phyloP scores from a whole-genome alignment of 2,888 invertebrate species.

The Caradrina kadenii region DNA sequence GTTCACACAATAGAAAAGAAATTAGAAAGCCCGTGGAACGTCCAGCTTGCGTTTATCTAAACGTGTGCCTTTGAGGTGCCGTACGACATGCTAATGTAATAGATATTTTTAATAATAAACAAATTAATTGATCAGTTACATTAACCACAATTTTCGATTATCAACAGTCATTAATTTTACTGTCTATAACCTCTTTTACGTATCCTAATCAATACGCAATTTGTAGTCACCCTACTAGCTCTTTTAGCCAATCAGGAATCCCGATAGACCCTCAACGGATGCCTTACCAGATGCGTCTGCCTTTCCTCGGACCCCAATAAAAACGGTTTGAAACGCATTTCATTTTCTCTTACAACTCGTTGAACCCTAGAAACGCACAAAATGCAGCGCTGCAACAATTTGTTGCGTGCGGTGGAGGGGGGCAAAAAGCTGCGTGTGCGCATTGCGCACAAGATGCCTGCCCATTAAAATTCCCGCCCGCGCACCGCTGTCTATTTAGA shows the following conservation, averaged over 20 bases:
- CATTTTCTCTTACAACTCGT: slow-evolving; percentile 66
- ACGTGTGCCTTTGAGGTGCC: too few species aligned
- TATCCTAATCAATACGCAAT: slow-evolving; percentile 15
- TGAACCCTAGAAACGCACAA: slow-evolving; percentile 72
- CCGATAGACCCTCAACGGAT: slow-evolving; percentile 37
- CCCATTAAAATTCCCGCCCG: slow-evolving; percentile 87
- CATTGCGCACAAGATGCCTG: slow-evolving; percentile 76
- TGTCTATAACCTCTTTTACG: neutral
- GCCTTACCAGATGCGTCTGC: slow-evolving; percentile 52
- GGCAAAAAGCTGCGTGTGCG: slow-evolving; percentile 73
- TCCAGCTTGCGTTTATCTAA: too few species aligned
- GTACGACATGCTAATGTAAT: too few species aligned
- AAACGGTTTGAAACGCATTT: slow-evolving; percentile 59
- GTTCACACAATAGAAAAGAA: too few species aligned
- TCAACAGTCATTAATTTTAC: too few species aligned
- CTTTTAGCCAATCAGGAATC: slow-evolving; percentile 55
- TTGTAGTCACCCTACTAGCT: slow-evolving; percentile 12
- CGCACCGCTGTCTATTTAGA: slow-evolving; percentile 85
- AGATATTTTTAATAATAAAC: too few species aligned
- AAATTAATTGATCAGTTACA: too few species aligned
- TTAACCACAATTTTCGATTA: too few species aligned
- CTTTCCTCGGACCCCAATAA: slow-evolving; percentile 47
- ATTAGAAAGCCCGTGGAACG: too few species aligned
- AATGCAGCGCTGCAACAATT: slow-evolving; percentile 74
- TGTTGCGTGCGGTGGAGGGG: slow-evolving; percentile 69